A percentile compares a stretch with the other conserved stretches of the same genome.
Evolutionary conservation across 2,113 vertebrate genomes (phyloP).

Genomic region (Fulica atra): DNA sequence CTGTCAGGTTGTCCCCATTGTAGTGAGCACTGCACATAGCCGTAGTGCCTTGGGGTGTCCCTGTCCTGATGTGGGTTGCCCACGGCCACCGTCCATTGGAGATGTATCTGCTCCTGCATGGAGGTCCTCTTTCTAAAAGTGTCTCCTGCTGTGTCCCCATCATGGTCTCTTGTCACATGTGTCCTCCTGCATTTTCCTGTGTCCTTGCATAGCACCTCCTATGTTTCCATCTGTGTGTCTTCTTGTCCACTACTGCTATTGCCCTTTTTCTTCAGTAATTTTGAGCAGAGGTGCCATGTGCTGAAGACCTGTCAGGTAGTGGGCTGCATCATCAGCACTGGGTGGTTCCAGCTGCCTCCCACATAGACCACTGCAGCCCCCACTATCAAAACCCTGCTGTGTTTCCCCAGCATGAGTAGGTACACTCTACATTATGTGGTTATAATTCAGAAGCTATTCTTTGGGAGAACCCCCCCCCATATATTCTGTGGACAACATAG

Average conservation of each 20-base stretch:
- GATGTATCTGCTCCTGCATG: background rate
- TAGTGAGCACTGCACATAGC: background rate
- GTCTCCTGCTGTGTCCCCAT: background rate
- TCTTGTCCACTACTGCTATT: background rate
- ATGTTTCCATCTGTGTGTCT: background rate
- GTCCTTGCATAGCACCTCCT: fast-evolving
- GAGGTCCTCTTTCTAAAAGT: background rate
- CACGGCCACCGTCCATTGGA: fast-evolving
- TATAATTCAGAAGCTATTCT: background rate
- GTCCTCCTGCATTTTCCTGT: background rate
- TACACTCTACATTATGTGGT: background rate
- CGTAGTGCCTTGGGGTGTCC: background rate
- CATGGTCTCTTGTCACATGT: background rate
- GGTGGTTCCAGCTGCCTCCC: fast-evolving
- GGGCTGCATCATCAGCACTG: background rate
- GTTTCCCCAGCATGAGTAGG: background rate
- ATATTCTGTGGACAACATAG: background rate
- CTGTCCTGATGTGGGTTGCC: background rate
- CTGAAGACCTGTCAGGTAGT: background rate
- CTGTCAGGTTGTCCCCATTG: background rate
- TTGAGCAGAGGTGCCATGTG: background rate
- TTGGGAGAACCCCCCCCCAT: no score
- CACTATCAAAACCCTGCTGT: fast-evolving
- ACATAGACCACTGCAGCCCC: background rate
- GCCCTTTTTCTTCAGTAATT: background rate